phyloP scores from a whole-genome alignment of 2,888 invertebrate species.

The Lasioglossum malachurum region DNA sequence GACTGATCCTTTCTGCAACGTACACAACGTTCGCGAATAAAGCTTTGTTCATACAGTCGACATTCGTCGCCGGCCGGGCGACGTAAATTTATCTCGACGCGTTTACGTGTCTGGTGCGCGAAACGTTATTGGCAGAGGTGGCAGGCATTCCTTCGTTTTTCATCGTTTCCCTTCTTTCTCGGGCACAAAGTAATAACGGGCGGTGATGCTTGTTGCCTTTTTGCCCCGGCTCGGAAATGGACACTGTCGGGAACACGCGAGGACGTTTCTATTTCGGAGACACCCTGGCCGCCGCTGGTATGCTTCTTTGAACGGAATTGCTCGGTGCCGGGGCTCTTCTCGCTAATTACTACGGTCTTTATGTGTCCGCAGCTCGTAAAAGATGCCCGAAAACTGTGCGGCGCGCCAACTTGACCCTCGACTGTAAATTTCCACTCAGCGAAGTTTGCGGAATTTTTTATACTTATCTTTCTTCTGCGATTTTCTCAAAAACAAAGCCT shows the following conservation, averaged over 20 bases:
- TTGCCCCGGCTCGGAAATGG: constrained; percentile 37
- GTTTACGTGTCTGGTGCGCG: neutral
- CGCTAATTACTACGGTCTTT: constrained; percentile 3
- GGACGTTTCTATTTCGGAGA: constrained; percentile 59
- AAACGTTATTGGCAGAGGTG: neutral
- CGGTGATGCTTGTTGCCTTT: constrained; percentile 1
- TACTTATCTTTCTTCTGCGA: too few relatives aligned
- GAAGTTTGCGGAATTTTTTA: too few relatives aligned
- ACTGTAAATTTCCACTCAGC: too few relatives aligned
- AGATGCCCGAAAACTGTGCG: neutral
- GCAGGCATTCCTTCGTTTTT: neutral
- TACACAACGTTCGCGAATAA: too few relatives aligned
- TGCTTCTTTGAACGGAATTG: neutral
- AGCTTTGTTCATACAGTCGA: too few relatives aligned
- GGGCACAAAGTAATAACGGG: neutral
- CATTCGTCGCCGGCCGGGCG: neutral
- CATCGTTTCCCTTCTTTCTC: neutral
- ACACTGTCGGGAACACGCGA: constrained; percentile 29
- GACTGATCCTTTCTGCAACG: too few relatives aligned
- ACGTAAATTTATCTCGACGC: neutral
- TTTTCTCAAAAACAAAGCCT: too few relatives aligned
- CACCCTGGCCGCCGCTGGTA: neutral
- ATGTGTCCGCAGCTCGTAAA: constrained; percentile 7
- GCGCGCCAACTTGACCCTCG: neutral
- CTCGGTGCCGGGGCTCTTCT: neutral